Percentiles rank a stretch among this genome's conserved stretches.
phyloP scores from a whole-genome alignment of 2,797 vertebrate species.

The Sebastes miniatus region DNA sequence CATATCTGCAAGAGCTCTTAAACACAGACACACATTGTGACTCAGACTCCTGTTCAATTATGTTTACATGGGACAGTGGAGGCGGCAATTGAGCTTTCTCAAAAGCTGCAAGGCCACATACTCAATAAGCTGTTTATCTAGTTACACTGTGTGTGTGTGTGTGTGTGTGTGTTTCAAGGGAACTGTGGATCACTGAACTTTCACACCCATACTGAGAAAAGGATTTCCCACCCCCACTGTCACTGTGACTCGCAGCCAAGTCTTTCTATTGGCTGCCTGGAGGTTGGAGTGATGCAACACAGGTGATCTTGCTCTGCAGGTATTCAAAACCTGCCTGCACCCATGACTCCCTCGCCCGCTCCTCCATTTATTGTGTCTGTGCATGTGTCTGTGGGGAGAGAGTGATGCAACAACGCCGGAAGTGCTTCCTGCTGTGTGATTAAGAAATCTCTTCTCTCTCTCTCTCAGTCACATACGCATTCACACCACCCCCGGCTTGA shows the following conservation, averaged over 20 bases:
- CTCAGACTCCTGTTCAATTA: constrained; percentile 59
- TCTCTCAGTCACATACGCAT: constrained; percentile 6
- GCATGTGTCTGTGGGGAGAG: constrained; percentile 30
- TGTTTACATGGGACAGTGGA: constrained; percentile 59
- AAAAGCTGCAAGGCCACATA: constrained; percentile 58
- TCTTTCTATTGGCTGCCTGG: constrained; percentile 58
- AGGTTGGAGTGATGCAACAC: constrained; percentile 60
- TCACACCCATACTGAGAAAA: constrained; percentile 44
- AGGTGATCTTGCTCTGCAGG: constrained; percentile 71
- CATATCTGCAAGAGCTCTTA: constrained; percentile 46
- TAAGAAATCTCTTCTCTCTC: constrained; percentile 44
- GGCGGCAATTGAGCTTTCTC: constrained; percentile 42
- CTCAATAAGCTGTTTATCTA: constrained; percentile 58
- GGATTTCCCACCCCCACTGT: constrained; percentile 37
- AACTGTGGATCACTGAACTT: constrained; percentile 64
- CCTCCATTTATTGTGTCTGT: constrained; percentile 45
- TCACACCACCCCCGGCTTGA: constrained; percentile 30
- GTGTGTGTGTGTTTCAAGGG: constrained; percentile 36
- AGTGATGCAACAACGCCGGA: constrained; percentile 62
- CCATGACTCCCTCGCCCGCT: constrained; percentile 37
- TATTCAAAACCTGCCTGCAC: constrained; percentile 65
- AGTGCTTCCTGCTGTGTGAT: constrained; percentile 57
- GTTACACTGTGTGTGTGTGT: constrained; percentile 16
- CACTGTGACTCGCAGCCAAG: background rate
- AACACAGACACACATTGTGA: constrained; percentile 56